phyloP scores from a whole-genome alignment of 1,140 invertebrate species.

The Lerema accius region DNA sequence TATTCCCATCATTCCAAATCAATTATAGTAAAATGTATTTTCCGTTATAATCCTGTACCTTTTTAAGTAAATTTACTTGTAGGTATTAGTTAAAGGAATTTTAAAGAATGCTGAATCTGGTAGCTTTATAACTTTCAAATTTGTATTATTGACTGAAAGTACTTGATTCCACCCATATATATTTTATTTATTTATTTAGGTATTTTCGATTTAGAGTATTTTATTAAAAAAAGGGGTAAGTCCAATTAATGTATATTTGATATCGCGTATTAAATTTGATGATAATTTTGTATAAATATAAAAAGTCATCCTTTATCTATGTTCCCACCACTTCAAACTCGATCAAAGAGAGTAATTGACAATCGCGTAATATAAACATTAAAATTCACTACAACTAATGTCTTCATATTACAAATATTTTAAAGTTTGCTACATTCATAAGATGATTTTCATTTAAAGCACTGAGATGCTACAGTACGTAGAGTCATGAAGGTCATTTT shows the following conservation, averaged over 20 bases:
- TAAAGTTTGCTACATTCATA: slow-evolving; percentile 76
- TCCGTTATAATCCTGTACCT: too few relatives aligned
- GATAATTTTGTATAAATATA: slow-evolving; percentile 14
- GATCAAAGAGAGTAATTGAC: slow-evolving; percentile 73
- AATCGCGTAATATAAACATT: slow-evolving; percentile 57
- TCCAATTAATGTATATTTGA: background rate
- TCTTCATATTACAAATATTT: slow-evolving; percentile 62
- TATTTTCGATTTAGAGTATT: background rate
- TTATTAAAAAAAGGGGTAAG: background rate
- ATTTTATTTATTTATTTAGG: too few relatives aligned
- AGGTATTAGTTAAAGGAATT: too few relatives aligned
- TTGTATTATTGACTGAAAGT: too few relatives aligned
- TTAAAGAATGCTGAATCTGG: too few relatives aligned
- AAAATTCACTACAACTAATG: slow-evolving; percentile 55
- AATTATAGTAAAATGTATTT: too few relatives aligned
- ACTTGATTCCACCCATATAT: too few relatives aligned
- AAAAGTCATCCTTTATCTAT: slow-evolving; percentile 32
- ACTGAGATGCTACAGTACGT: slow-evolving; percentile 61
- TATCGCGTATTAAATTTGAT: slow-evolving; percentile 1
- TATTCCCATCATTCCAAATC: background rate
- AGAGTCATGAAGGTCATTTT: slow-evolving; percentile 5
- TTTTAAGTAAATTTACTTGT: too few relatives aligned
- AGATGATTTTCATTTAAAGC: slow-evolving; percentile 79
- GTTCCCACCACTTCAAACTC: slow-evolving; percentile 43
- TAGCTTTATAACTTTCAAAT: too few relatives aligned